These are phyloP conservation scores for Ischnus inquisitorius DNA, from an alignment of 2,888 invertebrate species.

Conservation along the genomic window DNA sequence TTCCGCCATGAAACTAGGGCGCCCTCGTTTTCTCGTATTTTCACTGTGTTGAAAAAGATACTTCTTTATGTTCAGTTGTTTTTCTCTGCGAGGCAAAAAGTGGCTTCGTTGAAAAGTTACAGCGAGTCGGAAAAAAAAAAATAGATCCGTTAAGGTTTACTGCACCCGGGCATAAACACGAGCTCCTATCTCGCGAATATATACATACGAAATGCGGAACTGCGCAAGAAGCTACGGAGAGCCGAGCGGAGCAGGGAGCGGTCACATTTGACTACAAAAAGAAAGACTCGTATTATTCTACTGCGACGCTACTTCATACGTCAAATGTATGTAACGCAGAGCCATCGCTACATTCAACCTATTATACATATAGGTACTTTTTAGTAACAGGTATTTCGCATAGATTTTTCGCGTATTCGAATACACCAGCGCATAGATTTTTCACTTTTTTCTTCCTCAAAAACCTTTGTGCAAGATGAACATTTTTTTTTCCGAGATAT, in stretches of 20 bases:
- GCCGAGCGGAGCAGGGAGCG: slow-evolving; percentile 19
- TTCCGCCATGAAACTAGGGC: neutral
- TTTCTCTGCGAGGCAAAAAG: neutral
- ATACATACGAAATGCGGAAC: slow-evolving; percentile 27
- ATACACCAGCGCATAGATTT: neutral
- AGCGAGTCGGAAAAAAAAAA: neutral
- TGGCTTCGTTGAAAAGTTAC: slow-evolving; percentile 21
- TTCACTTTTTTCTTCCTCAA: neutral
- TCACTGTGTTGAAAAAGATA: neutral
- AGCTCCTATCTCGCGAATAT: slow-evolving; percentile 26
- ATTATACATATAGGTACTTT: neutral
- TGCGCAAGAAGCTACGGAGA: slow-evolving; percentile 9
- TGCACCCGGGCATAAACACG: slow-evolving; percentile 20
- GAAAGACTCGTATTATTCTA: neutral
- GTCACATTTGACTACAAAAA: neutral
- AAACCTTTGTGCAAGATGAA: no score
- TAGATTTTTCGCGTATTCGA: neutral
- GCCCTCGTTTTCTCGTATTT: neutral
- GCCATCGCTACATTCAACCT: neutral
- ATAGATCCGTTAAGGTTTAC: slow-evolving; percentile 23
- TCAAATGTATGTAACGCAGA: neutral
- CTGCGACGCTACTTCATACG: neutral
- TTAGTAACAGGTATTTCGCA: neutral
- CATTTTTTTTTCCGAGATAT: no score
- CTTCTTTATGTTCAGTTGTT: slow-evolving; percentile 2